These are phyloP conservation scores for Benitochromis conjunctus DNA, from an alignment of 2,113 vertebrate genomes.

Conservation along the genomic window DNA sequence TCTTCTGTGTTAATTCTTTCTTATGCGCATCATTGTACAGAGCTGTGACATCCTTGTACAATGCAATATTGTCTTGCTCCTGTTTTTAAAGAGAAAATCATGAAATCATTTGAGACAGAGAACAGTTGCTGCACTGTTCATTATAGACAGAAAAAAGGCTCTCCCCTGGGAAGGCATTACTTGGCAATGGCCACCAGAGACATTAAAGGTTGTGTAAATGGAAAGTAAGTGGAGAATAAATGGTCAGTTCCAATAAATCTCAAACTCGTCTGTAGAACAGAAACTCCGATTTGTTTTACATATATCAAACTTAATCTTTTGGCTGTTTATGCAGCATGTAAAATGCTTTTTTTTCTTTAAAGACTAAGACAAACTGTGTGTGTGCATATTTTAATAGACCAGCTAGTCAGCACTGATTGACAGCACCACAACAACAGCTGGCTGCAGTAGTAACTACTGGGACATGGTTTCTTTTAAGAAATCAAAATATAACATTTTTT, in stretches of 20 bases:
- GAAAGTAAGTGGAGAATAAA: constrained; percentile 9
- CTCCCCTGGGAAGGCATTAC: background rate
- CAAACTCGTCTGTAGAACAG: background rate
- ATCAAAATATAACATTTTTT: background rate
- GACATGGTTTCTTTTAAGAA: background rate
- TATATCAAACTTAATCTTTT: background rate
- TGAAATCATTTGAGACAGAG: constrained; percentile 42
- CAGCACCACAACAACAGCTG: background rate
- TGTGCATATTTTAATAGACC: background rate
- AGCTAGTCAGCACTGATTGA: background rate
- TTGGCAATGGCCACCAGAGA: constrained; percentile 12
- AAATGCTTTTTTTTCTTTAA: background rate
- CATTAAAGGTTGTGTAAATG: background rate
- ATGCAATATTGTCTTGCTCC: constrained; percentile 25
- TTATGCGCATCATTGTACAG: background rate
- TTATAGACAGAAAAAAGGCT: background rate
- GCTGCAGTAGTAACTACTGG: background rate
- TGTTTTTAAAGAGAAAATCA: constrained; percentile 41
- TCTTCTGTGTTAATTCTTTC: background rate
- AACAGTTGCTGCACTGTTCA: constrained; percentile 21
- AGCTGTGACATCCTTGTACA: background rate
- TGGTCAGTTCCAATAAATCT: background rate
- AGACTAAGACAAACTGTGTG: background rate
- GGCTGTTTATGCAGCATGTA: background rate
- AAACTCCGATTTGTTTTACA: background rate